Evolutionary conservation across 2,888 invertebrate species (phyloP).

Genomic region (Ypsolopha sequella): DNA sequence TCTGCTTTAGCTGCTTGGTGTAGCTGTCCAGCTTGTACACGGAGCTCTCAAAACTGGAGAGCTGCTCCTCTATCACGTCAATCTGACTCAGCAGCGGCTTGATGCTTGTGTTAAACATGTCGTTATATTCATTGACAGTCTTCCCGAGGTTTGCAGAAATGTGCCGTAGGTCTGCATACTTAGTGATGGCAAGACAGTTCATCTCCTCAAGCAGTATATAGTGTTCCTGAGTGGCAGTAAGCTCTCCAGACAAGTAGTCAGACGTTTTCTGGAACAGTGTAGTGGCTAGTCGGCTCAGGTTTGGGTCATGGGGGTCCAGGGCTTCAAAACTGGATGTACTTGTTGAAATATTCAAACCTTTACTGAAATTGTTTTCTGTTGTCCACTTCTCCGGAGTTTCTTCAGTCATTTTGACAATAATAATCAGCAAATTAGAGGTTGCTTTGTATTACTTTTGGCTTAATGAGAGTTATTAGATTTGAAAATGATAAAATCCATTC

Average conservation of each 20-base stretch:
- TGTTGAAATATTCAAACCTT: conserved; percentile 84
- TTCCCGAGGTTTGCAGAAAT: conserved; percentile 86
- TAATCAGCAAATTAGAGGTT: no score
- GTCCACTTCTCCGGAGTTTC: no score
- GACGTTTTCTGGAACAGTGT: conserved; percentile 94
- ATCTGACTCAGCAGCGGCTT: conserved; percentile 92
- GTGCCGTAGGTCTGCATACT: conserved; percentile 92
- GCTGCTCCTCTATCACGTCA: conserved; percentile 93
- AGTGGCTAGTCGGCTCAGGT: conserved; percentile 90
- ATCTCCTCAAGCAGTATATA: conserved; percentile 94
- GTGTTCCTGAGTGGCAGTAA: conserved; percentile 89
- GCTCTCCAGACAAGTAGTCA: conserved; percentile 91
- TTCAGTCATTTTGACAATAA: no score
- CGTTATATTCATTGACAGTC: conserved; percentile 85
- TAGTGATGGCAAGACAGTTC: conserved; percentile 89
- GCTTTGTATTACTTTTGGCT: no score
- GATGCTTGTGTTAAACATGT: conserved; percentile 76
- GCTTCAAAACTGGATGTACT: conserved; percentile 92
- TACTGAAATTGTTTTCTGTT: no score
- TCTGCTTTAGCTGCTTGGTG: conserved; percentile 87
- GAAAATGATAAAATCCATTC: no score
- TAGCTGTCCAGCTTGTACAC: conserved; percentile 95
- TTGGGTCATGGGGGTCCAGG: conserved; percentile 90
- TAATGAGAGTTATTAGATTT: no score
- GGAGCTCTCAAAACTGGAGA: conserved; percentile 91